Conservation (phyloP, 2,888 invertebrate genomes). For the Incurvaria masculella region DNA sequence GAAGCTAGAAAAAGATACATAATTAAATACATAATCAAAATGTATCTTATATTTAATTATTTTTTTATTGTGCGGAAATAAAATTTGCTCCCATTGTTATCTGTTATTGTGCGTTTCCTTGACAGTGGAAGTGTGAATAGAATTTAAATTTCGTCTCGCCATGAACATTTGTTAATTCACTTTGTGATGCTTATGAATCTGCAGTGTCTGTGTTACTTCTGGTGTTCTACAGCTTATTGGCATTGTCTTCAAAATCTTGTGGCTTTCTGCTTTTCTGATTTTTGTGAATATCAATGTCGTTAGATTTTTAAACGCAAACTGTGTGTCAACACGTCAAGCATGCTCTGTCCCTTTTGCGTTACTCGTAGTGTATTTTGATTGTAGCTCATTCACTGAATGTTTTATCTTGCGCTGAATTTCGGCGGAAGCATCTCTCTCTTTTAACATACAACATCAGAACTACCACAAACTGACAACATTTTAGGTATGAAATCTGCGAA, state of each 20-base stretch:
- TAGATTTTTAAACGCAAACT: neutral
- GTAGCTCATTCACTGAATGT: neutral
- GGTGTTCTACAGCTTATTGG: neutral
- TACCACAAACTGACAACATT: neutral
- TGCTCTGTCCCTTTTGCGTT: slow-evolving; percentile 25
- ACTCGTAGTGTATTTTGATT: slow-evolving; percentile 26
- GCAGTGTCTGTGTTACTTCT: neutral
- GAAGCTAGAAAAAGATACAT: too few species aligned
- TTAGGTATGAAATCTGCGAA: neutral
- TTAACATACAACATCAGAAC: neutral
- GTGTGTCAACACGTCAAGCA: slow-evolving; percentile 26
- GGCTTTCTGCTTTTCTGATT: neutral
- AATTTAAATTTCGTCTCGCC: neutral
- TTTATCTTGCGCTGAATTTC: neutral
- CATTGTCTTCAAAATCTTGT: neutral
- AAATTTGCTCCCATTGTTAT: too few species aligned
- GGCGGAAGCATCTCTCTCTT: neutral
- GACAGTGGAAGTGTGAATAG: slow-evolving; percentile 26
- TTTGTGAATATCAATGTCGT: neutral
- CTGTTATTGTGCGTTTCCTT: slow-evolving; percentile 26
- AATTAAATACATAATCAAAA: too few species aligned
- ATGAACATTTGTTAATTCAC: neutral
- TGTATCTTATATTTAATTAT: too few species aligned
- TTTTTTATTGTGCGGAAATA: too few species aligned
- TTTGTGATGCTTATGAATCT: neutral